phyloP scores from a whole-genome alignment of 2,113 vertebrate genomes.

The Spea multiplicata region DNA sequence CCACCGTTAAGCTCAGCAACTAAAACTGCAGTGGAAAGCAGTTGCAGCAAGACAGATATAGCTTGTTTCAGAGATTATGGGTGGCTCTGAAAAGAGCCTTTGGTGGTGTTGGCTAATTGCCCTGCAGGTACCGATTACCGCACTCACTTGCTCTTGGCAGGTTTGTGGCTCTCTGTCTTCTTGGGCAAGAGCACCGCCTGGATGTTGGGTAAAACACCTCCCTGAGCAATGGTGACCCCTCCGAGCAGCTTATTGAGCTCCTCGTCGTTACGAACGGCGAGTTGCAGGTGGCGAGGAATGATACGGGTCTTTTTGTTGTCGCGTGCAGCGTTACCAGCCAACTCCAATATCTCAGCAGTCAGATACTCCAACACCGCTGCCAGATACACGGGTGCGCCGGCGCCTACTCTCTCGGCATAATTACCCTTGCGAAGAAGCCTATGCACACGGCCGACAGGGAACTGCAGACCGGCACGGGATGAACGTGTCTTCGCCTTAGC shows the following conservation, averaged over 20 bases:
- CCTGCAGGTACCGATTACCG: no score
- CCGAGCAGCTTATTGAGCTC: slow-evolving; percentile 90
- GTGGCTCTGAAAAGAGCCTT: no score
- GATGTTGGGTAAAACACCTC: slow-evolving; percentile 86
- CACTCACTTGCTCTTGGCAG: no score
- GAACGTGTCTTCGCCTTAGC: slow-evolving; percentile 88
- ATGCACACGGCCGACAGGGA: slow-evolving; percentile 87
- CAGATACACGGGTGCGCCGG: slow-evolving; percentile 81
- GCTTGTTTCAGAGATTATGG: no score
- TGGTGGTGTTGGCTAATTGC: no score
- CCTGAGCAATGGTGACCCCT: slow-evolving; percentile 86
- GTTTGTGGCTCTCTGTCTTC: slow-evolving; percentile 57
- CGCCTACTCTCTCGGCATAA: slow-evolving; percentile 84
- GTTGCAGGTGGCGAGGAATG: slow-evolving; percentile 85
- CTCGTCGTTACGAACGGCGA: slow-evolving; percentile 90
- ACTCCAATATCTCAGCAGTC: slow-evolving; percentile 72
- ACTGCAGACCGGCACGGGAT: slow-evolving; percentile 85
- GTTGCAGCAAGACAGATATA: no score
- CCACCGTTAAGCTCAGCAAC: no score
- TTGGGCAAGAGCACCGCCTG: slow-evolving; percentile 88
- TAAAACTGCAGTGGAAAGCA: no score
- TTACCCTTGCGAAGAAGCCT: slow-evolving; percentile 85
- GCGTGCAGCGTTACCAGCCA: slow-evolving; percentile 77
- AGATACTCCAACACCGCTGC: slow-evolving; percentile 91
- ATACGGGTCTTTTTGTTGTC: slow-evolving; percentile 92